Conservation (phyloP, 2,113 vertebrate species). For the Rhadina sibilatrix region DNA sequence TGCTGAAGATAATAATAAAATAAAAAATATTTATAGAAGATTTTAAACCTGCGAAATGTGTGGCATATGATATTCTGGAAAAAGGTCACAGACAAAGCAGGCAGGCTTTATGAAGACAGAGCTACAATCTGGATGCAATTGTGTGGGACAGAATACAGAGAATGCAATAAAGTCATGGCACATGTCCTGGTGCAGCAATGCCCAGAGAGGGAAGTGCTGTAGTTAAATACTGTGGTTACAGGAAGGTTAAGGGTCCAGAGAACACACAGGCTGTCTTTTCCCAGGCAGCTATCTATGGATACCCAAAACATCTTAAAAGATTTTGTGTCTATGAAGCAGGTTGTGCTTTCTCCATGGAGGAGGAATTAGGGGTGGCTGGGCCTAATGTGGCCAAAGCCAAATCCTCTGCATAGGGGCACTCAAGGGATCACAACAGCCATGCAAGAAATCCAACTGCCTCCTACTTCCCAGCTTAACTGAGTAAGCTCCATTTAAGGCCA, state of each 20-base stretch:
- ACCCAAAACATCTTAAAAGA: background rate
- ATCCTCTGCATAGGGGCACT: background rate
- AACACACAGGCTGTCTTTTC: background rate
- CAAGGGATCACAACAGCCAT: background rate
- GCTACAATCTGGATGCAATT: background rate
- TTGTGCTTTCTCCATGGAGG: background rate
- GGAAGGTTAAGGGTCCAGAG: background rate
- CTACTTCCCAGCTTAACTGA: background rate
- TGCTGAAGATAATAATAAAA: background rate
- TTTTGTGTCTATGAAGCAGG: background rate
- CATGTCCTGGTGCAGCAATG: background rate
- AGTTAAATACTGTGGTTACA: background rate
- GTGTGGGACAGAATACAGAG: background rate
- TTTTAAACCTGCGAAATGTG: background rate
- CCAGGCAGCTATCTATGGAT: background rate
- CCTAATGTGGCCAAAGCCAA: background rate
- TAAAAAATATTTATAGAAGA: background rate
- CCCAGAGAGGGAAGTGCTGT: background rate
- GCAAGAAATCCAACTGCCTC: background rate
- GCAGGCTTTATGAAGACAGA: background rate
- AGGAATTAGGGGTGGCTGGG: background rate
- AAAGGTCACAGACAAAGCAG: background rate
- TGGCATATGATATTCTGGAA: background rate
- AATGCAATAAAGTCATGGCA: background rate
- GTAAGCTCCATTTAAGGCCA: background rate